Conservation (phyloP, 2,888 invertebrate species). For the Pollenia labialis region DNA sequence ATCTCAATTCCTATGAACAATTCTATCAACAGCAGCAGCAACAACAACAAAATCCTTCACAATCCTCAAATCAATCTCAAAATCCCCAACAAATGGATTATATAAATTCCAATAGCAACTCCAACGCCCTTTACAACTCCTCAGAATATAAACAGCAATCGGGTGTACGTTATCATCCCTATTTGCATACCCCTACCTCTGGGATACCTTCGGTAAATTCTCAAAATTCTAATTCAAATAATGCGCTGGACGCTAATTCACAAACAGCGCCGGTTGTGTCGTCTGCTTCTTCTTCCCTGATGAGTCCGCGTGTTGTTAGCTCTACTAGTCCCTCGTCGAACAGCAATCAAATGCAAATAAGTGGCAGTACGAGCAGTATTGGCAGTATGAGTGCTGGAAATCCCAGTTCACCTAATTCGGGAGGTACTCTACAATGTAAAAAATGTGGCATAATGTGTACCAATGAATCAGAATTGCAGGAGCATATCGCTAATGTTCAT, state of each 20-base stretch:
- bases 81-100: slow-evolving; percentile 63
- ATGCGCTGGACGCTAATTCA: slow-evolving; percentile 54
- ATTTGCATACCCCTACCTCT: slow-evolving; percentile 78
- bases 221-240: slow-evolving; percentile 69
- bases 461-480: slow-evolving; percentile 89
- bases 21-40: slow-evolving; percentile 81
- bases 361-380: slow-evolving; percentile 75
- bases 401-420: slow-evolving; percentile 83
- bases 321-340: slow-evolving; percentile 83
- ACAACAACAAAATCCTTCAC: slow-evolving; percentile 56
- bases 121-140: slow-evolving; percentile 18
- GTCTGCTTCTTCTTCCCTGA: slow-evolving; percentile 77
- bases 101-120: slow-evolving; percentile 48
- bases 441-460: slow-evolving; percentile 93
- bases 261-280: slow-evolving; percentile 70
- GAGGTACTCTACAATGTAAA: slow-evolving; percentile 88
- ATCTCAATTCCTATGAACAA: slow-evolving; percentile 83
- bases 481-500: slow-evolving; percentile 90
- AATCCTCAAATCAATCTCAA: slow-evolving; percentile 25
- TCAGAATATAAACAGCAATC: slow-evolving; percentile 72
- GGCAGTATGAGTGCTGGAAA: slow-evolving; percentile 74
- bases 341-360: slow-evolving; percentile 77
- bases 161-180: slow-evolving; percentile 81
- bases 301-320: slow-evolving; percentile 84
- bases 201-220: slow-evolving; percentile 54